phyloP scores from a whole-genome alignment of 2,888 invertebrate genomes.

The Aleiodes alternator region DNA sequence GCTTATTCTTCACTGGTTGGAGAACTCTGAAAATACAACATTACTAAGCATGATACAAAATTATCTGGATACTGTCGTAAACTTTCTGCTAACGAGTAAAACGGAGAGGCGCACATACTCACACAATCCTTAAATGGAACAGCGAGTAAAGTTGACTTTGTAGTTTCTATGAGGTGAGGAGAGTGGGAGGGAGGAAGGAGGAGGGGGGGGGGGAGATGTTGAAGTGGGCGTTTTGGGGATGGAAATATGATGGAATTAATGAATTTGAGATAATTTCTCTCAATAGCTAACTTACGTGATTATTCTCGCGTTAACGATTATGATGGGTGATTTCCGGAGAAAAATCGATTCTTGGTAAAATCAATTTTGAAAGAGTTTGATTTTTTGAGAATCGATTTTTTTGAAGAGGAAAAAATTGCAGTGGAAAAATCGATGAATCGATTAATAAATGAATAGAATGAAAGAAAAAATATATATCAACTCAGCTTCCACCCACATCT shows the following conservation, averaged over 20 bases:
- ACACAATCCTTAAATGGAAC: conserved; percentile 55
- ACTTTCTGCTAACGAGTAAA: conserved; percentile 61
- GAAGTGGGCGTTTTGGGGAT: conserved; percentile 6
- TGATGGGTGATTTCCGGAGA: no score
- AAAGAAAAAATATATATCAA: no score
- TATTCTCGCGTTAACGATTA: no score
- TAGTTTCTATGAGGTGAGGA: conserved; percentile 17
- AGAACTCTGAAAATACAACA: conserved; percentile 50
- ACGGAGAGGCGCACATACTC: conserved; percentile 44
- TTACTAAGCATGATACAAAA: conserved; percentile 49
- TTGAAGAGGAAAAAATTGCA: no score
- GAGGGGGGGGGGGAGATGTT: neutral
- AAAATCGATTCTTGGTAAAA: no score
- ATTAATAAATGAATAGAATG: no score
- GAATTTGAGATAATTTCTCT: neutral
- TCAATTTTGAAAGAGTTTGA: no score
- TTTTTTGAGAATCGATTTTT: no score
- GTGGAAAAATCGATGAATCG: no score
- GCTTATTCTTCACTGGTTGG: conserved; percentile 24
- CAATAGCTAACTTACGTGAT: no score
- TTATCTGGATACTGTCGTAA: conserved; percentile 61
- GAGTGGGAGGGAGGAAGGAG: neutral
- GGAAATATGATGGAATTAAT: conserved; percentile 1
- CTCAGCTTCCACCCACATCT: no score
- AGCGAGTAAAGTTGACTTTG: conserved; percentile 37